Base-by-base conservation (phyloP, 2,113 vertebrate species). In the Pseudopodoces humilis region DNA sequence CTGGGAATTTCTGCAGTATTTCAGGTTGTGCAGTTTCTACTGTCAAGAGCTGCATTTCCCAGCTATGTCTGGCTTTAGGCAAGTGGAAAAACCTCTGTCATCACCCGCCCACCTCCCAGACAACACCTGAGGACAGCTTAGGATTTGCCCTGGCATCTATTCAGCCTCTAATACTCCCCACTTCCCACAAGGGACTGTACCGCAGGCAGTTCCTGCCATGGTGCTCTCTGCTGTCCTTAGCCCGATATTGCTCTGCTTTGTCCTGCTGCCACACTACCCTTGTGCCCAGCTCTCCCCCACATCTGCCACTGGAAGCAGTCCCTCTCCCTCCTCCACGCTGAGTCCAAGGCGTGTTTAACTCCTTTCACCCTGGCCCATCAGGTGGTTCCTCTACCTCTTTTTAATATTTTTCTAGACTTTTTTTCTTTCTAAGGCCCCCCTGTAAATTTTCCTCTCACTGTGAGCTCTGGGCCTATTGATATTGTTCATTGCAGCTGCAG, bases 51-150 rank as follows among this genome's bases (percentile, higher is more conserved):
- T 92, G 88, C 79, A 37, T 91, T 90, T 95, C 89, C 86, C 71
- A 84, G 88, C 72, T 93, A 55, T 39, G 63, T 27, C 33, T 79
- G 76, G 22, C 68, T 86, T 46, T 74, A 70, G 64, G 24, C 71
- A 93, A 83, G 67, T 41, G n/a, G 7, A 86, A n/a, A 27, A 88
- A 67, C 83, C 37, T 85, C 68, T 88, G 31, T 90, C 85, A 90
- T 94, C 94, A 88, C 86, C 88, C 88, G 63, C 93, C 85, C 80
- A 95, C 95, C 56, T 92, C 64, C 53, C 88, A 83, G 59, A 90
- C 55, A 93, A 50, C 79, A 94, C 88, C 80, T 92, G 94, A 93
- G 80, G 83, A 72, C 69, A 94, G 27, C 33, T 65, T 60, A 31
- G 60, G 39, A 60, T 92, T 86, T 62, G 64, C 76, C 92, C 68